phyloP scores from a whole-genome alignment of 2,888 invertebrate species.

The Ennomos erosarius region DNA sequence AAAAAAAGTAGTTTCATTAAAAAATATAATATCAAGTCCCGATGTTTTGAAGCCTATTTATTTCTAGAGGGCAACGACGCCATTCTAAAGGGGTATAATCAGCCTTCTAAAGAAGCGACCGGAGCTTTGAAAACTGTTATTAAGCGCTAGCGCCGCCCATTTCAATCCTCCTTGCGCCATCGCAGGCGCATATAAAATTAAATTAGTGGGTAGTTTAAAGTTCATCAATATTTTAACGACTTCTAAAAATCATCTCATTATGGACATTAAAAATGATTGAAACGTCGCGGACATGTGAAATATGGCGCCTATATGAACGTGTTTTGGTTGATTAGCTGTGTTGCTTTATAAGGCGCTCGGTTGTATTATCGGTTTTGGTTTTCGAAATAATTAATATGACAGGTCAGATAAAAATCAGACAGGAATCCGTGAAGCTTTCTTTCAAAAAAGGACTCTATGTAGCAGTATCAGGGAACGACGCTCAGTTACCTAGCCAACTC shows the following conservation, averaged over 20 bases:
- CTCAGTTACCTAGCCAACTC: too few species aligned
- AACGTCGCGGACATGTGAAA: conserved; percentile 32
- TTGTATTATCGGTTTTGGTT: neutral
- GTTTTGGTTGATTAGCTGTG: conserved; percentile 13
- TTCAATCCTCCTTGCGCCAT: conserved; percentile 46
- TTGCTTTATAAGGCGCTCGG: neutral
- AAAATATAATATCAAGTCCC: conserved; percentile 18
- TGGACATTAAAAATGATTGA: conserved; percentile 38
- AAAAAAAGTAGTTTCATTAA: conserved; percentile 6
- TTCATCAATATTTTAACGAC: conserved; percentile 56
- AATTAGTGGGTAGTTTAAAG: conserved; percentile 59
- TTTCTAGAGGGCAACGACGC: neutral
- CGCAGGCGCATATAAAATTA: conserved; percentile 53
- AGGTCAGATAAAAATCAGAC: too few species aligned
- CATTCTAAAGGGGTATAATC: conserved; percentile 48
- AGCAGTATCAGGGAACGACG: too few species aligned
- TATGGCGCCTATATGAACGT: conserved; percentile 24
- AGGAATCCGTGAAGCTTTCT: too few species aligned
- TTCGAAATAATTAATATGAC: neutral
- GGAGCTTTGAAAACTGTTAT: conserved; percentile 48
- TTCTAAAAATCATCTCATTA: conserved; percentile 42
- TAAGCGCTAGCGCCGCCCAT: conserved; percentile 57
- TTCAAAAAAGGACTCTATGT: too few species aligned
- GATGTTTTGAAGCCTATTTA: conserved; percentile 19
- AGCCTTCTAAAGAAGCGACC: conserved; percentile 56